A percentile compares a stretch with the other conserved stretches of the same genome.
These are phyloP conservation scores for Carassius gibelio DNA, from an alignment of 2,113 vertebrate genomes.

Conservation along the genomic window DNA sequence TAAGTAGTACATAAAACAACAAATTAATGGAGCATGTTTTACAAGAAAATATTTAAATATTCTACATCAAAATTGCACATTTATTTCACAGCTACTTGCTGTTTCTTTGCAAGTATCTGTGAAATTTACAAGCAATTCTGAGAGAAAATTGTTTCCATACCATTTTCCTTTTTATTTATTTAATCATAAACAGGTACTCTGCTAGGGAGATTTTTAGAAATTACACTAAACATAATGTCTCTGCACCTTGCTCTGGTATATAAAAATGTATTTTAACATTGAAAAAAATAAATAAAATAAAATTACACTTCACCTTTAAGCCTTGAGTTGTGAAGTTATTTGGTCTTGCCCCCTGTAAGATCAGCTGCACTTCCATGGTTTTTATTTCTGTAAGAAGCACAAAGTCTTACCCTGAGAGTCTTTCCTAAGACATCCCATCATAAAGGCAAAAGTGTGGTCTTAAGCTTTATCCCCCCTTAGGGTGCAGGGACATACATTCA, in stretches of 20 bases:
- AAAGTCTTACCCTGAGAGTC: not conserved
- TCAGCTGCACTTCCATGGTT: not conserved
- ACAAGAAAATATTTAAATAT: no score
- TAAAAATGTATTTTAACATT: not conserved
- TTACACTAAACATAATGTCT: not conserved
- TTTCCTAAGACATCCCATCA: constrained; percentile 3
- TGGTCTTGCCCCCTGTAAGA: not conserved
- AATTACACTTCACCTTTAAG: not conserved
- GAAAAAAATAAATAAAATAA: not conserved
- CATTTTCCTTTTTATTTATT: no score
- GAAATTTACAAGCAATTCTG: no score
- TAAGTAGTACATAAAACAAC: not conserved
- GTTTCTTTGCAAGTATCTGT: no score
- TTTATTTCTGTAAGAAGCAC: not conserved
- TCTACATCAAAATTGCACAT: no score
- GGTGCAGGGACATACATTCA: constrained; percentile 19
- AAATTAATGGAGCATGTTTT: no score
- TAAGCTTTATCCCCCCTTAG: constrained; percentile 25
- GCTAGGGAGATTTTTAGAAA: not conserved
- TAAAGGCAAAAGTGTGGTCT: constrained; percentile 29
- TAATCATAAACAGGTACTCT: no score
- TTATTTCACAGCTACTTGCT: no score
- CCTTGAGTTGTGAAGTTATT: not conserved
- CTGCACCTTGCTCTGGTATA: not conserved
- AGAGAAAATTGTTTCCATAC: no score